Base-by-base conservation (phyloP, 2,888 invertebrate genomes). In the Drosophila histrio region DNA sequence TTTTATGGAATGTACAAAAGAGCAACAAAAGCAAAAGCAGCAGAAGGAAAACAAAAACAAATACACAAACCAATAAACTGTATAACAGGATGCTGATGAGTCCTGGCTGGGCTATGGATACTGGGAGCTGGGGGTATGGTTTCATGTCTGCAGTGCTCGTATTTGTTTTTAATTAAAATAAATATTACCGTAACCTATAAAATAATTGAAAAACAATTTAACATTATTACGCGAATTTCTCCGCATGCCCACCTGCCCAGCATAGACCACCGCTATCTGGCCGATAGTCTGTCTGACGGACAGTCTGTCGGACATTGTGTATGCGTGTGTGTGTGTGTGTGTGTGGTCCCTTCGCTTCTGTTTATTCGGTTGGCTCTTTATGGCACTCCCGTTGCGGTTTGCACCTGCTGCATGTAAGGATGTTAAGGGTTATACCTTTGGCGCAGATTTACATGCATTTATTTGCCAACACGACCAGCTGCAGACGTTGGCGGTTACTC, bases 131-230 rank as follows among this genome's bases (percentile, higher is more conserved):
- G n/a, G n/a, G n/a, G 32, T 54, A 19, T 22, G 32, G 21, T 26
- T 32, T 47, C 36, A 26, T 60, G 72, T 58, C 65, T 75, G 80
- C 46, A 13, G 47, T 34, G 41, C 34, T 50, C 58, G 71, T 71
- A 85, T 87, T 87, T 84, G 78, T 78, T 81, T 87, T 88, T 87
- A 89, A 89, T 89, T 89, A 89, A 89, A 89, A 87, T 85, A 83
- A 85, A 89, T 85, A 87, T 85, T 89, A 66, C 77, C 79, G 71
- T 79, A 86, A 80, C 86, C 89, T 76, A 87, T 89, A 77, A 90
- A 87, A 90, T 89, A 87, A 90, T 87, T 87, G 87, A 79, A 90
- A 89, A 89, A 80, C 80, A 88, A 89, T 89, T 89, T 77, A 78
- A 83, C 79, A 80, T 73, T 81, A 78, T 79, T 78, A 66, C 64